Evolutionary conservation across 2,113 vertebrate genomes (phyloP), one percentile per base, ranked within the genome.

Genomic region (Alexandromys fortis): DNA sequence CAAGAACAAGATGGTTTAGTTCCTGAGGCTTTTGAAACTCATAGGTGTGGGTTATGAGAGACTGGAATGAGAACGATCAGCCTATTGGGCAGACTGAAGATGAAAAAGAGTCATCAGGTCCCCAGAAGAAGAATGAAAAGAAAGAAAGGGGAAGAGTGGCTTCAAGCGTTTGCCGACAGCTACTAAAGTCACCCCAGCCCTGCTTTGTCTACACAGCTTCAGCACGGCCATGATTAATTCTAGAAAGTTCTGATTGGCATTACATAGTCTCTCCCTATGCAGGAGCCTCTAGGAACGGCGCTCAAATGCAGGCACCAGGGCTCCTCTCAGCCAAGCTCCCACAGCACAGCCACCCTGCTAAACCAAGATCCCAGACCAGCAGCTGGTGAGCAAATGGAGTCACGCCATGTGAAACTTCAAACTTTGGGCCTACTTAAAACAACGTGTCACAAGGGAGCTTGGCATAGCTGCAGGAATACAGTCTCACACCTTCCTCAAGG

Each of bases 401-500:
- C 49, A 7, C 7, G 10, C 8, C 16, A 21, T 76, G 82, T 0
- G 0, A 65, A 94, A 78, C 42, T 85, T 93, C 90, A 81, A 82
- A 73, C 49, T 47, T 14, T 0, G 22, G 28, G 83, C 73, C 96
- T 92, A 22, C 58, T 81, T 92, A 96, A 94, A 92, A 55, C 42
- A 85, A 26, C 8, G 28, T 26, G 17, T 92, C 87, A 93, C 17
- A 21, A 77, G 70, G 73, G 35, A 92, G 38, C 93, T 92, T 94
- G 76, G 38, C n/a, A 35, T 47, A 75, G 96, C 86, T 92, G 38
- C 65, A 92, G 90, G 95, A 96, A 94, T 24, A 88, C 12, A 4
- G 24, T 86, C 91, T 96, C 73, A 89, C 73, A 89, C 81, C 47
- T 94, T 96, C 73, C 72, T 86, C 72, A 91, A 94, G 96, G 94